phyloP scores from a whole-genome alignment of 1,140 invertebrate genomes.

The Bombus soroeensis region DNA sequence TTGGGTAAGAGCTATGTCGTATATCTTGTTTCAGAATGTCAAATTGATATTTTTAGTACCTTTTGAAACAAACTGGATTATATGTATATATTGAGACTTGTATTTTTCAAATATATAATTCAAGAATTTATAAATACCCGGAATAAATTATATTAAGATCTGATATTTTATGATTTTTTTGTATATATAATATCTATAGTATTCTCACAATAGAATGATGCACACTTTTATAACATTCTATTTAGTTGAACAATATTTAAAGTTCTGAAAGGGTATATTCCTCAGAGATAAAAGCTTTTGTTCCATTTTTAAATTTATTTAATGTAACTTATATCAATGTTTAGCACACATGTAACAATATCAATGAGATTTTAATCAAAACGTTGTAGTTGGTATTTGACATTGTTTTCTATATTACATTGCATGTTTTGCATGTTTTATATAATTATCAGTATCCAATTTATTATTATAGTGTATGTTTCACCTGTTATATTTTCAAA shows the following conservation, averaged over 20 bases:
- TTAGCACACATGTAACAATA: not conserved
- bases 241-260: not conserved
- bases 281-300: not conserved
- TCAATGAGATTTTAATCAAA: not conserved
- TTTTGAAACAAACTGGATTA: not conserved
- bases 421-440: constrained; percentile 4
- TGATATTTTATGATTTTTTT: not conserved
- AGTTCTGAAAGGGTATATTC: not conserved
- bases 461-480: constrained; percentile 17
- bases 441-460: not conserved
- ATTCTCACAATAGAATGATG: not conserved
- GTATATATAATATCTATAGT: not conserved
- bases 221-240: not conserved
- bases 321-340: not conserved
- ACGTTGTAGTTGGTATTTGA: not conserved
- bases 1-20: constrained; percentile 42
- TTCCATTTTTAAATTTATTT: not conserved
- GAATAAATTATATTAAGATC: not conserved
- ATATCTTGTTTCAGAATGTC: constrained; percentile 17
- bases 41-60: not conserved
- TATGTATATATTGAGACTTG: not conserved
- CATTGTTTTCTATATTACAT: not conserved
- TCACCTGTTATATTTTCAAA: constrained; percentile 26
- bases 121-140: not conserved
- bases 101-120: not conserved